Evolutionary conservation across 2,888 invertebrate species (phyloP).

Genomic region (Lymantria monacha): DNA sequence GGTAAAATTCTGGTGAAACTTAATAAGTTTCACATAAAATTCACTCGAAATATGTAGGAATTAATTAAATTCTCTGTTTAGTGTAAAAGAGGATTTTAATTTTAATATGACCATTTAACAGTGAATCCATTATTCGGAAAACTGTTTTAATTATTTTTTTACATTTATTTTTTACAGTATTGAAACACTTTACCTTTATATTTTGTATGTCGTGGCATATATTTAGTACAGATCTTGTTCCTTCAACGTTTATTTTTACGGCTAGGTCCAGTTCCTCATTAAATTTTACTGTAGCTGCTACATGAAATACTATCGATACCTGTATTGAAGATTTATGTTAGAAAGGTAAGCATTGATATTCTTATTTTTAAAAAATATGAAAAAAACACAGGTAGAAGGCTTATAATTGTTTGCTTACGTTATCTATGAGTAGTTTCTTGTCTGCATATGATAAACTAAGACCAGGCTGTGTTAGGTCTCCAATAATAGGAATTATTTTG

Average conservation of each 20-base stretch:
- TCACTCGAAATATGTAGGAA: too few species aligned
- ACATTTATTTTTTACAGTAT: too few species aligned
- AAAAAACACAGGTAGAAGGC: too few species aligned
- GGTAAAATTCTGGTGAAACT: too few species aligned
- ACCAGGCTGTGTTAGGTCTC: slow-evolving; percentile 88
- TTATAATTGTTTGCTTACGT: too few species aligned
- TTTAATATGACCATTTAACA: too few species aligned
- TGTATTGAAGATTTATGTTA: slow-evolving; percentile 49
- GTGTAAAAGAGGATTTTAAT: too few species aligned
- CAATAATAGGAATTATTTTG: slow-evolving; percentile 87
- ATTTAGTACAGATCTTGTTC: slow-evolving; percentile 36
- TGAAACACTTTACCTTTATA: slow-evolving; percentile 30
- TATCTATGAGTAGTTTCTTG: slow-evolving; percentile 29
- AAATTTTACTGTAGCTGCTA: slow-evolving; percentile 45
- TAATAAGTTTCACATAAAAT: too few species aligned
- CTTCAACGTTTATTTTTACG: slow-evolving; percentile 37
- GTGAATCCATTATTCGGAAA: too few species aligned
- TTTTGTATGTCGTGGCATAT: slow-evolving; percentile 38
- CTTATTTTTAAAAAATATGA: too few species aligned
- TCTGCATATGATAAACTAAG: slow-evolving; percentile 87
- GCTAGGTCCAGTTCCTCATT: slow-evolving; percentile 33
- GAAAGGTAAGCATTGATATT: not conserved
- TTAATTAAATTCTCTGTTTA: too few species aligned
- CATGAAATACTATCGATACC: slow-evolving; percentile 50
- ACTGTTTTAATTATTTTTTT: too few species aligned